Percentiles rank a stretch among this genome's conserved stretches.
These are phyloP conservation scores for Procambarus virginalis DNA, from an alignment of 1,140 invertebrate species.

Conservation along the genomic window DNA sequence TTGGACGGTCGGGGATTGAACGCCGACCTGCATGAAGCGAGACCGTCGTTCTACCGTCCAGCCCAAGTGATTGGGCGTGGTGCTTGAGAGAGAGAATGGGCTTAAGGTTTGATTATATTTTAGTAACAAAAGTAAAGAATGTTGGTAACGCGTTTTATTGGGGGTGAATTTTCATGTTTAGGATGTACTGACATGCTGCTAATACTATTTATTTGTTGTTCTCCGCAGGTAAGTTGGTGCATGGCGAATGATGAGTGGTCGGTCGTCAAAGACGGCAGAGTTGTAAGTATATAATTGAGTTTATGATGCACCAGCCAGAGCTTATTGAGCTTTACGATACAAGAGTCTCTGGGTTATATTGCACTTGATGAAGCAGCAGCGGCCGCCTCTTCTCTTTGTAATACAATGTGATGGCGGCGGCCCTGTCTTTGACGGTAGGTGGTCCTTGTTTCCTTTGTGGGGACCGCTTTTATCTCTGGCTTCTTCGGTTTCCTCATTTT, in stretches of 20 bases:
- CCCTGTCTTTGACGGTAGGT: neutral
- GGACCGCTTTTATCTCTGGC: no score
- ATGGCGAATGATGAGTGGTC: neutral
- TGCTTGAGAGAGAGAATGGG: neutral
- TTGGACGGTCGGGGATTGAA: no score
- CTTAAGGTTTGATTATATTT: no score
- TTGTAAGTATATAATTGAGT: neutral
- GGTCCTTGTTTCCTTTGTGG: no score
- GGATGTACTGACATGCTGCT: no score
- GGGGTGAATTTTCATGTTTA: no score
- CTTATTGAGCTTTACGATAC: neutral
- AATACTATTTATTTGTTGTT: neutral
- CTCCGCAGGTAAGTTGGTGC: neutral
- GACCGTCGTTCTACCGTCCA: no score
- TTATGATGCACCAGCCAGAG: neutral
- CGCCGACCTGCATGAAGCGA: no score
- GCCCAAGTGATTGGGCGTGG: no score
- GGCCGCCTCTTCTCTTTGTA: neutral
- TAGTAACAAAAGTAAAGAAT: no score
- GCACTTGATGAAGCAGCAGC: neutral
- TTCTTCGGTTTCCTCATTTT: no score
- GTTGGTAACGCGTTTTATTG: no score
- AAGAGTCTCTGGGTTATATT: neutral
- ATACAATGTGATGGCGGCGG: neutral
- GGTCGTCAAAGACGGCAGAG: neutral